Evolutionary conservation across 2,888 invertebrate species (phyloP).

Genomic region (Diarsia dahlii): DNA sequence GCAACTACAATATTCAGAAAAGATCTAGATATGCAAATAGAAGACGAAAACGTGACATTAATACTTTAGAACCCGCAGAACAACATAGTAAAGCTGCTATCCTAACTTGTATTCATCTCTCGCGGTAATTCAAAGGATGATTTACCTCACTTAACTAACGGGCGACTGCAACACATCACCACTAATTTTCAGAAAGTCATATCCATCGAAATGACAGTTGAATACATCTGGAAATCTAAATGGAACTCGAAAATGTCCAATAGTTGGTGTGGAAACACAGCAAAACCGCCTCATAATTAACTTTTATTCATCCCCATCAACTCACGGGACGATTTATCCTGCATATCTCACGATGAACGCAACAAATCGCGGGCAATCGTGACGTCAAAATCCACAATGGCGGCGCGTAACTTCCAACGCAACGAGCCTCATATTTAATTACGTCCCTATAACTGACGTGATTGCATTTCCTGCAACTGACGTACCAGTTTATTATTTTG

Average conservation of each 20-base stretch:
- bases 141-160: constrained; percentile 1
- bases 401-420: constrained; percentile 70
- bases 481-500: constrained; percentile 87
- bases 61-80: neutral
- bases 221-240: neutral
- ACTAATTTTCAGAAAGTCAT: neutral
- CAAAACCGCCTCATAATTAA: constrained; percentile 5
- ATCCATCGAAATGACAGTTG: neutral
- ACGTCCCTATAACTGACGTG: constrained; percentile 83
- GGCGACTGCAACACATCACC: constrained; percentile 53
- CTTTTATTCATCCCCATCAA: constrained; percentile 9
- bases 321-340: constrained; percentile 21
- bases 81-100: neutral
- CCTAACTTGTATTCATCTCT: constrained; percentile 3
- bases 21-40: neutral
- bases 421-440: constrained; percentile 86
- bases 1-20: constrained; percentile 53
- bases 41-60: neutral
- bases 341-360: constrained; percentile 36
- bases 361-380: constrained; percentile 61
- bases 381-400: constrained; percentile 69
- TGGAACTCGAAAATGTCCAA: neutral
- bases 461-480: constrained; percentile 89
- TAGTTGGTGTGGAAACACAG: neutral
- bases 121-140: neutral